Evolutionary conservation across 2,888 invertebrate genomes (phyloP).

Genomic region (Dynastes maya): DNA sequence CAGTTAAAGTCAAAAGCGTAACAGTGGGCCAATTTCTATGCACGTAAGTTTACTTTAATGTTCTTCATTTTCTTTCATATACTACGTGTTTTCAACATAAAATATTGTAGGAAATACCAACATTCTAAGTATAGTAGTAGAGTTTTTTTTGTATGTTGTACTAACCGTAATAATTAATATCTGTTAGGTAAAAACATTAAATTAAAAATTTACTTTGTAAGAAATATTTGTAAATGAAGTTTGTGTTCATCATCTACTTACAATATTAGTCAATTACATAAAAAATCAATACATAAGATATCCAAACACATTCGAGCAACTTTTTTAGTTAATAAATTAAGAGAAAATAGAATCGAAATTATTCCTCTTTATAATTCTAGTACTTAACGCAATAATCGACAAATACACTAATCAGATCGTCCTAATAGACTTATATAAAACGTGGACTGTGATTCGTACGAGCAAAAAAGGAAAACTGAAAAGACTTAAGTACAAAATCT

Average conservation of each 20-base stretch:
- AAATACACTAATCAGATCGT: constrained; percentile 7
- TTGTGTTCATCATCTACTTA: constrained; percentile 29
- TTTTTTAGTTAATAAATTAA: neutral
- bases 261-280: neutral
- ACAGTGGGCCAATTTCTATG: too few species aligned
- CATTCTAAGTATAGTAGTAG: too few species aligned
- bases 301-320: constrained; percentile 18
- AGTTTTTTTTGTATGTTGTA: too few species aligned
- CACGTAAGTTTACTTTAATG: too few species aligned
- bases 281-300: constrained; percentile 27
- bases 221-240: neutral
- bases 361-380: neutral
- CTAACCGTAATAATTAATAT: too few species aligned
- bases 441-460: constrained; percentile 27
- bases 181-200: neutral
- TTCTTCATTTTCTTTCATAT: too few species aligned
- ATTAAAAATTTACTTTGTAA: neutral
- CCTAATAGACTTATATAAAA: constrained; percentile 20
- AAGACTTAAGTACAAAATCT: constrained; percentile 54
- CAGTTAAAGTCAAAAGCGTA: too few species aligned
- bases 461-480: constrained; percentile 27
- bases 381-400: constrained; percentile 36
- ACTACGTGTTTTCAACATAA: too few species aligned
- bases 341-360: constrained; percentile 14
- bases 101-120: too few species aligned